Base-by-base conservation (phyloP, 92 coral and sea anemone species). In the Umimayanthus kanabou region DNA sequence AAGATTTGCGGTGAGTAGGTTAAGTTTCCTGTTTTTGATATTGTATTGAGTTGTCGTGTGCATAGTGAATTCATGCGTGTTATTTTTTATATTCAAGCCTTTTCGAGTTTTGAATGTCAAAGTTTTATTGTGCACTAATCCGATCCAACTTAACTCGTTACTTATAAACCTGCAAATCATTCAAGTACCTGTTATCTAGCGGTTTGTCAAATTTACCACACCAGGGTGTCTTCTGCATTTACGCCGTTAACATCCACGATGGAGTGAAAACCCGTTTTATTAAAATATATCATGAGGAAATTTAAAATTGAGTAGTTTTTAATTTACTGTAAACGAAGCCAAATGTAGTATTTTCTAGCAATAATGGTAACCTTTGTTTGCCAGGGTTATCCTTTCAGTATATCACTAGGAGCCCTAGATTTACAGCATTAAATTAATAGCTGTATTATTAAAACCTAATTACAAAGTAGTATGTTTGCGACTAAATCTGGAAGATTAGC, bases 1-100 rank as follows among this genome's bases (percentile, higher is more conserved):
- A 40, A 76, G 85, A 88, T 73, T 42, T 66, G 53, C 89, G 88
- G 91, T 67, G 87, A 91, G 94, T 92, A 71, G 88, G 89, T 30
- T 61, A 26, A 39, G 11, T 33, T 45, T 77, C 39, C 65, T 15
- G 25, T 61, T n/a, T 61, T 61, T 7, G 9, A 47, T 47, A 47
- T 9, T 47, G 50, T 47, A 29, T 33, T 69, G 61, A 39, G 28
- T 3, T 26, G 18, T 11, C 9, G 23, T 80, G 2, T 2, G 43
- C 22, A 25, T 23, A n/a, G 49, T 26, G n/a, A 20, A 53, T 16
- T 53, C 58, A 53, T 53, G 58, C 50, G 6, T 81, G 6, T 3
- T 2, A 28, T 14, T 28, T 28, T 26, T 39, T 2, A 23, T 5
- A 9, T 16, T 58, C 29, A 10, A 18, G 65, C 4, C 18, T 81